Conservation (phyloP, 1,140 invertebrate species). For the Chrysomallon squamiferum region DNA sequence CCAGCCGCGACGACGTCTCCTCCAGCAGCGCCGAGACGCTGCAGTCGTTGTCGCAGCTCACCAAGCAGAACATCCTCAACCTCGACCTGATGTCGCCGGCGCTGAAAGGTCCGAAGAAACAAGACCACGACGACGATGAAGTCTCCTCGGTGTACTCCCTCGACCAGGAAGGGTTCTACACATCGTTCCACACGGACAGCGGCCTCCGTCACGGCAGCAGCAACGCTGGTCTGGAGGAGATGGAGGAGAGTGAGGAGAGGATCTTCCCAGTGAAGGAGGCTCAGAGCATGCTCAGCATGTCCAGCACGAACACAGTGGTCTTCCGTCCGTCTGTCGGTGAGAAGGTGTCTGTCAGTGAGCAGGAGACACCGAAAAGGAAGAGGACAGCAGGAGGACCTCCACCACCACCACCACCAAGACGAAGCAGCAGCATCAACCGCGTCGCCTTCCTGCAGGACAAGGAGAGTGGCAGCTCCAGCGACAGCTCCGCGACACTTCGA, state of each 20-base stretch:
- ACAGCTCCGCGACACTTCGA: background rate
- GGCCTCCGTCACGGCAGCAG: slow-evolving; percentile 69
- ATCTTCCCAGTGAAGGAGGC: slow-evolving; percentile 35
- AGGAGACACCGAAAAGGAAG: slow-evolving; percentile 4
- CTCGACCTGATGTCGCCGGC: slow-evolving; percentile 46
- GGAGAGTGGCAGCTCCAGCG: slow-evolving; percentile 3
- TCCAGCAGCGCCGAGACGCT: slow-evolving; percentile 38
- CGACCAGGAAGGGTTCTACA: slow-evolving; percentile 96
- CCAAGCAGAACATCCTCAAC: slow-evolving; percentile 48
- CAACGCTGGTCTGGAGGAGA: too few species aligned
- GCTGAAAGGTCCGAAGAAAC: slow-evolving; percentile 7
- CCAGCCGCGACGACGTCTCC: slow-evolving; percentile 34
- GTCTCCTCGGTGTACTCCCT: slow-evolving; percentile 93
- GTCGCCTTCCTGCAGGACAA: background rate
- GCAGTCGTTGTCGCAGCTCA: slow-evolving; percentile 39
- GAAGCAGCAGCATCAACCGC: slow-evolving; percentile 22
- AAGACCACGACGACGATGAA: slow-evolving; percentile 84
- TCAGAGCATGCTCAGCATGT: slow-evolving; percentile 35
- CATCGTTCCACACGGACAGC: slow-evolving; percentile 95
- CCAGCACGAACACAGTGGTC: slow-evolving; percentile 41
- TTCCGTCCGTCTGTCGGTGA: slow-evolving; percentile 27
- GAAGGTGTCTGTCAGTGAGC: background rate
- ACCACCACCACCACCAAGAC: slow-evolving; percentile 38
- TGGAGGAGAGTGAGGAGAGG: slow-evolving; percentile 29
- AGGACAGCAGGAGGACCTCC: slow-evolving; percentile 5